A percentile compares a stretch with the other conserved stretches of the same genome.
These are phyloP conservation scores for Hyalella azteca DNA, from an alignment of 2,888 invertebrate genomes.

Conservation along the genomic window DNA sequence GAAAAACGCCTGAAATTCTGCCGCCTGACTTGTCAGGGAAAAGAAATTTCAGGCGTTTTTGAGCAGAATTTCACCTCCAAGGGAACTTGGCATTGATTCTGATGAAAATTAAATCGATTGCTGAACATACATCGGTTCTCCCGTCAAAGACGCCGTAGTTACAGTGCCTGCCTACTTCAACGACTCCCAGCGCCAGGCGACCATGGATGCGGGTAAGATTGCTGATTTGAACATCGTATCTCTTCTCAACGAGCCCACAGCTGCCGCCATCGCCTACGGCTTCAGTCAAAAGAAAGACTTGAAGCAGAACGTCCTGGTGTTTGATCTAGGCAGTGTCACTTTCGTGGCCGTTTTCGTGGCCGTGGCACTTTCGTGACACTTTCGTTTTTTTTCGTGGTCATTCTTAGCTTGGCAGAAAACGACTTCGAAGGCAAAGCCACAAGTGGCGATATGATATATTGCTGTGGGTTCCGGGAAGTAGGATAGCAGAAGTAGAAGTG, in stretches of 20 bases:
- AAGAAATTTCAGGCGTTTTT: too few relatives aligned
- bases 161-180: slow-evolving; percentile 92
- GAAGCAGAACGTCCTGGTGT: slow-evolving; percentile 69
- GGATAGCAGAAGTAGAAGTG: too few relatives aligned
- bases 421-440: too few relatives aligned
- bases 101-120: slow-evolving; percentile 69
- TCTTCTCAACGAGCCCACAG: slow-evolving; percentile 90
- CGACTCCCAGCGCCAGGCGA: slow-evolving; percentile 89
- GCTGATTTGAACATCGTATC: slow-evolving; percentile 85
- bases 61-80: not conserved
- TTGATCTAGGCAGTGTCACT: slow-evolving; percentile 73
- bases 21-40: too few relatives aligned
- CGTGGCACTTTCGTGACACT: too few relatives aligned
- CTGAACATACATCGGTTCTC: slow-evolving; percentile 84
- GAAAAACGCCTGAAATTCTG: too few relatives aligned
- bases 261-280: slow-evolving; percentile 70
- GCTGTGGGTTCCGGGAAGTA: too few relatives aligned
- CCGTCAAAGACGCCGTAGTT: slow-evolving; percentile 85
- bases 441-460: too few relatives aligned
- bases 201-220: slow-evolving; percentile 78
- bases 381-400: too few relatives aligned
- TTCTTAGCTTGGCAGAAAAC: too few relatives aligned
- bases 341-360: slow-evolving; percentile 70
- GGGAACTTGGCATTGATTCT: slow-evolving; percentile 62
- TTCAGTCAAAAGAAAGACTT: slow-evolving; percentile 66